Conservation (phyloP, 2,113 vertebrate genomes). For the Pheucticus melanocephalus region DNA sequence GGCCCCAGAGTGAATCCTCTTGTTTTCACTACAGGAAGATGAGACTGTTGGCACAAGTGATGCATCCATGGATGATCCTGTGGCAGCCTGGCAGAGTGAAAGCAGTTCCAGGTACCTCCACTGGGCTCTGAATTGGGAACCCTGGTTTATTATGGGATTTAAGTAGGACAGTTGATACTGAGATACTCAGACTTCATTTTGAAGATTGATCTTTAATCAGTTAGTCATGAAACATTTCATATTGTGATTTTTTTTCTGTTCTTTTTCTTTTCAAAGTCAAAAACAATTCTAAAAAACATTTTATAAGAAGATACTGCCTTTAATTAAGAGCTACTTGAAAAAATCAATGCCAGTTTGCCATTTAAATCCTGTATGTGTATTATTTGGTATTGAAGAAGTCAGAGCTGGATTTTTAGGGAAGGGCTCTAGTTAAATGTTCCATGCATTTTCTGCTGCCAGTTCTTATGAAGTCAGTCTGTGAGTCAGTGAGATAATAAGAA, state of each 20-base stretch:
- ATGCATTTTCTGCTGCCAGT: background rate
- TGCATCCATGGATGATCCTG: constrained; percentile 84
- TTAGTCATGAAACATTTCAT: background rate
- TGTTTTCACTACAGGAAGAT: constrained; percentile 70
- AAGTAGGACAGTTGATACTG: background rate
- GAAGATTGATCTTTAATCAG: background rate
- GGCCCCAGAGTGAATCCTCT: background rate
- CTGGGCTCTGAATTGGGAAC: background rate
- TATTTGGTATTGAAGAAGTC: background rate
- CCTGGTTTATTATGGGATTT: background rate
- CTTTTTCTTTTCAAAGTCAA: background rate
- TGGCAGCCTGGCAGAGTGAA: constrained; percentile 90
- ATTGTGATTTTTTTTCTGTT: background rate
- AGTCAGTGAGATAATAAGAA: background rate
- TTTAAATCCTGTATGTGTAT: background rate
- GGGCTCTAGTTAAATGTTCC: background rate
- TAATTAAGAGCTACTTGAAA: background rate
- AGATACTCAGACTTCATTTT: background rate
- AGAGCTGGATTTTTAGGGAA: background rate
- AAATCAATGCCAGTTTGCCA: background rate
- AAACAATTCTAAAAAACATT: background rate
- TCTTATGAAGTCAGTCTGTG: background rate
- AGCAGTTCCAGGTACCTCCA: constrained; percentile 89
- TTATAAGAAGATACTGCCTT: background rate
- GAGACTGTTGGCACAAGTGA: constrained; percentile 85